These are phyloP conservation scores for Platichthys stellatus DNA, from an alignment of 2,113 vertebrate species.

Conservation along the genomic window DNA sequence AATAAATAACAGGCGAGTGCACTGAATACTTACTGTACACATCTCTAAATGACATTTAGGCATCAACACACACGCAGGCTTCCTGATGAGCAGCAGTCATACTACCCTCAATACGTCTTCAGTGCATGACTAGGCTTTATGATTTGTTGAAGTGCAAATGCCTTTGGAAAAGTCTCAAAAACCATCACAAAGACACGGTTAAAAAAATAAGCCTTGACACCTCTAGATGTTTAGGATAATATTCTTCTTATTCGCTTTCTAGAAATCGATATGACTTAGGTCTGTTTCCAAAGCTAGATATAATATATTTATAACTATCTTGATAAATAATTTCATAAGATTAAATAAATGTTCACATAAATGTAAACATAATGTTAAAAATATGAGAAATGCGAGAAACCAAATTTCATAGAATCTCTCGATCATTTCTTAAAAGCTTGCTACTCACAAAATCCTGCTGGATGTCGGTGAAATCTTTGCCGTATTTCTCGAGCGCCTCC, in stretches of 20 bases:
- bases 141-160: neutral
- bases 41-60: conserved; percentile 4
- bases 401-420: neutral
- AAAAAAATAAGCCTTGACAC: neutral
- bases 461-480: conserved; percentile 98
- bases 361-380: too few relatives aligned
- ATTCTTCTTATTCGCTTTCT: too few relatives aligned
- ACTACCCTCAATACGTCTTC: neutral
- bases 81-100: neutral
- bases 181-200: too few relatives aligned
- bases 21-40: conserved; percentile 1
- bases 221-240: neutral
- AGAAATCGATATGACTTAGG: too few relatives aligned
- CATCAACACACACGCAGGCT: neutral
- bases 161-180: neutral
- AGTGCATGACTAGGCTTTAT: neutral
- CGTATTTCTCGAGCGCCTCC: conserved; percentile 97
- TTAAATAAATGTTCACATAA: neutral
- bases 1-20: neutral
- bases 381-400: neutral
- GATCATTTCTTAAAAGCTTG: neutral
- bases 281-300: too few relatives aligned
- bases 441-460: conserved; percentile 98
- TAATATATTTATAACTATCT: too few relatives aligned
- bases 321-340: neutral